Evolutionary conservation across 2,888 invertebrate genomes (phyloP).

Genomic region (Calameuta idolon): DNA sequence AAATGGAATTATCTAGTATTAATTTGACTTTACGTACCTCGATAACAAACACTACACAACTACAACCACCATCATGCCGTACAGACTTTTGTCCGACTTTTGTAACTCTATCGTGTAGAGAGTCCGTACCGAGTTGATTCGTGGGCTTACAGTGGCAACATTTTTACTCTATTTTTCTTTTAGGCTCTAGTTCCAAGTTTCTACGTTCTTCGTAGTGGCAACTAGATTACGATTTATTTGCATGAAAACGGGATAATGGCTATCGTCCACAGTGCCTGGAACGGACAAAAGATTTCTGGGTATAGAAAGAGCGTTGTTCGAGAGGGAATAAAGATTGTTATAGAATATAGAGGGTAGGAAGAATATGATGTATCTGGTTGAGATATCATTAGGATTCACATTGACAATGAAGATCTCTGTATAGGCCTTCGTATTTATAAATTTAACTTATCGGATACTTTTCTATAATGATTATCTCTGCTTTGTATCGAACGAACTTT

Average conservation of each 20-base stretch:
- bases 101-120: neutral
- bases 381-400: neutral
- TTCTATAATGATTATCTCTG: neutral
- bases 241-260: neutral
- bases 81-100: neutral
- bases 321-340: neutral
- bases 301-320: neutral
- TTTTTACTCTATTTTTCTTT: neutral
- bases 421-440: neutral
- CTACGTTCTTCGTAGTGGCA: neutral
- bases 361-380: neutral
- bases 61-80: neutral
- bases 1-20: neutral
- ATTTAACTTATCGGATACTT: neutral
- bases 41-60: neutral
- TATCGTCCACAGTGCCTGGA: neutral
- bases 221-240: neutral
- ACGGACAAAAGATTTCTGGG: neutral
- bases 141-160: neutral
- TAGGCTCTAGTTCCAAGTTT: neutral
- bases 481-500: slow-evolving; percentile 22
- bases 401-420: neutral
- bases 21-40: neutral
- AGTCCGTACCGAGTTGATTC: neutral
- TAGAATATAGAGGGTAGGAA: neutral